Base-by-base conservation (phyloP, 2,113 vertebrate genomes). In the Colaptes auratus region DNA sequence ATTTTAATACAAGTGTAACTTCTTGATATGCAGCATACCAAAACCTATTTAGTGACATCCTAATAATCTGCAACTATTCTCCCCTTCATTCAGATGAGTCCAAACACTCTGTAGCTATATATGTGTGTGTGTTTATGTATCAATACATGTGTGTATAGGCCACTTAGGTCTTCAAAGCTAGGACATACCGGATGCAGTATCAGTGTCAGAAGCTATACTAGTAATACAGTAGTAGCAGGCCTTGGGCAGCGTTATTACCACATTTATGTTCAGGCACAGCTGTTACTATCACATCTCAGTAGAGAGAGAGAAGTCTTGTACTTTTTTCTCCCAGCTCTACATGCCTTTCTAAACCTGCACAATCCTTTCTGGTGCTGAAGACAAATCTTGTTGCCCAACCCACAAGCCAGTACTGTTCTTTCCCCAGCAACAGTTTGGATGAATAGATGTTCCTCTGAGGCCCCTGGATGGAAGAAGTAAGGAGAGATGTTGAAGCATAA, bases 71-170 rank as follows among this genome's bases (percentile, higher is more conserved):
- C 10, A 52, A 28, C 15, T 10, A 74, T 81, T 31, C 55, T 3
- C 20, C 28, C 6, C 36, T 74, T 80, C n/a, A 42, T 81, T 78
- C 46, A 46, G 53, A 48, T 2, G 1, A 78, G 42, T 69, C 25
- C 4, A 81, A 67, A 17, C 5, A 23, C 33, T n/a, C 9, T 79
- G 36, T 66, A n/a, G 8, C 52, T 1, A 0, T 23, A 25, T 16
- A 1, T 16, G 16, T 39, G 4, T 27, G 3, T 30, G 1, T 48
- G 2, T 20, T 2, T 24, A 9, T n/a, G 24, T 36, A 18, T 20
- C 65, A 53, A 55, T 66, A 59, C 42, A 50, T 19, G 3, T 21
- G n/a, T n/a, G 23, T 42, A 12, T 6, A 69, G 48, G 31, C 8
- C 42, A 58, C 44, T 48, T 39, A 13, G 12, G 13, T 59, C 36